These are phyloP conservation scores for Varanus salvator DNA, from an alignment of 2,113 vertebrate genomes.

Conservation along the genomic window DNA sequence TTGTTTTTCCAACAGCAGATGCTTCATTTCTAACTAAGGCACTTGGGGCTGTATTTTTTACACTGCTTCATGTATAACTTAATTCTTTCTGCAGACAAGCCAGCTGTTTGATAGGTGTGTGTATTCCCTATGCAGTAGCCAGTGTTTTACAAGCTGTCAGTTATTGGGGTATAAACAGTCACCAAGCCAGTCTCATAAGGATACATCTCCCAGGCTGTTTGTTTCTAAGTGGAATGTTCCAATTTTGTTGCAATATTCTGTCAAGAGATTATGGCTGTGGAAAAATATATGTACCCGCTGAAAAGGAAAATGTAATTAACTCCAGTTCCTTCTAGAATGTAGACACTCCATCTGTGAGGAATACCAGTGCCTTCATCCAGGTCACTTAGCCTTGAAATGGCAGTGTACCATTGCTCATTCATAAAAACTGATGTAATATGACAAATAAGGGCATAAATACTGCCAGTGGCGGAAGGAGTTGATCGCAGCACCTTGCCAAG, in stretches of 20 bases:
- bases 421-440: background rate
- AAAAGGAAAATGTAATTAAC: background rate
- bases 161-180: background rate
- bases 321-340: background rate
- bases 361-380: background rate
- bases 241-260: conserved; percentile 4
- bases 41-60: conserved; percentile 13
- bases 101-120: conserved; percentile 22
- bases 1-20: conserved; percentile 35
- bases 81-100: conserved; percentile 7
- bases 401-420: background rate
- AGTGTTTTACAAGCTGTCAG: conserved; percentile 22
- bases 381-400: background rate
- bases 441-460: background rate
- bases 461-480: background rate
- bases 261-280: background rate
- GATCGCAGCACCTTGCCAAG: background rate
- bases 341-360: background rate
- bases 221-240: conserved; percentile 22
- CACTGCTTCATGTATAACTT: conserved; percentile 4
- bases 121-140: background rate
- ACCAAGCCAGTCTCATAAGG: background rate
- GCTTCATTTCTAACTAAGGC: conserved; percentile 21
- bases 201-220: background rate
- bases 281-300: background rate